Evolutionary conservation across 2,797 vertebrate genomes (phyloP).

Genomic region (Malacoraja senta): DNA sequence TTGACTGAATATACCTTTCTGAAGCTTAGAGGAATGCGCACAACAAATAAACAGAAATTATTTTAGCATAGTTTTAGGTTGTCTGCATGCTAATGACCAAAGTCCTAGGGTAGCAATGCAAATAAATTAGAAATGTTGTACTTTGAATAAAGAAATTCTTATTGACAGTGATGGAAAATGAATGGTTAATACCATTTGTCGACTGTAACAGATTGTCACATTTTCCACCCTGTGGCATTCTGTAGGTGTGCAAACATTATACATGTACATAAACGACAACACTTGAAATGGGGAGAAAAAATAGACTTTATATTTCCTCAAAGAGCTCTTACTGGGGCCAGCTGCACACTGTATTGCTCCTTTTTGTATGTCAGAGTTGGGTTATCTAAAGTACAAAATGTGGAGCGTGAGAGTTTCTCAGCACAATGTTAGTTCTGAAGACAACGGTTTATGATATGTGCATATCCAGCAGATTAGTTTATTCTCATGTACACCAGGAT

Average conservation of each 20-base stretch:
- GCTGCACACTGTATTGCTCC: neutral
- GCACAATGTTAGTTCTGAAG: neutral
- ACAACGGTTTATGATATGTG: neutral
- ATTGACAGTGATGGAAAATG: neutral
- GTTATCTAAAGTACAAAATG: neutral
- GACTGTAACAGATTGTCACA: neutral
- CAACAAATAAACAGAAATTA: neutral
- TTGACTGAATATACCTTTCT: neutral
- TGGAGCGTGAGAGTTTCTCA: neutral
- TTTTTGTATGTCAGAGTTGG: neutral
- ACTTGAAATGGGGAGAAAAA: neutral
- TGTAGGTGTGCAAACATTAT: too few relatives aligned
- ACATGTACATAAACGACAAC: neutral
- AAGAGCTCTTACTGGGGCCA: neutral
- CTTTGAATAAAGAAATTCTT: neutral
- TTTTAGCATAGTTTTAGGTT: neutral
- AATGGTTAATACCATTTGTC: neutral
- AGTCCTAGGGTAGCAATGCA: neutral
- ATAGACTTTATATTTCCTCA: neutral
- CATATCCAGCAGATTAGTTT: too few relatives aligned
- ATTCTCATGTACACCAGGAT: too few relatives aligned
- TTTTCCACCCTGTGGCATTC: neutral
- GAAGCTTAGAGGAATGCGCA: neutral
- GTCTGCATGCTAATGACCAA: neutral
- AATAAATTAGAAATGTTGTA: neutral